Evolutionary conservation across 2,888 invertebrate genomes (phyloP), one percentile per base, ranked within the genome.

Genomic region (Lasioglossum vierecki): DNA sequence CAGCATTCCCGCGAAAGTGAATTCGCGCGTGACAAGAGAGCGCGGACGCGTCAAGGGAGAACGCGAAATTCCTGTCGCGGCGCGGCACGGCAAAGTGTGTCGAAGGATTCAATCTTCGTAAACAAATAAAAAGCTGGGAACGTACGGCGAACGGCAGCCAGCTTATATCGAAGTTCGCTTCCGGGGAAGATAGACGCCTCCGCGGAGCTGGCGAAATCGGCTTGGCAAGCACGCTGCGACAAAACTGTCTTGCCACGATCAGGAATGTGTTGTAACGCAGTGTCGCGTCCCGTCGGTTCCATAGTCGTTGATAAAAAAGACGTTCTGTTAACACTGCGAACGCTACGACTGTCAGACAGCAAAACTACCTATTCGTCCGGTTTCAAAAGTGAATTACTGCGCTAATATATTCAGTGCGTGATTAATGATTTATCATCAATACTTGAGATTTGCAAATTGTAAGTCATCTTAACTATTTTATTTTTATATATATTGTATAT

Each of bases 161-260:
- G 60, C 11, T 68, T 70, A 30, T 22, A 71, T 73, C 35, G 72
- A 41, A 15, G 72, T 77, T 77, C 77, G 30, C 60, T 82, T 84
- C 57, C 11, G 44, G 60, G 66, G 70, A 57, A 76, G 82, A 87
- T 8, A 39, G 39, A 35, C 66, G 35, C 66, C 39, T 39, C 35
- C 22, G 35, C 39, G 22, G 35, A 68, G 66, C 18, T 39, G 18
- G 66, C 53, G 70, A 41, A 68, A 73, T 75, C 63, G 75, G 76
- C 9, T 63, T 63, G 63, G 63, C 44, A 41, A 57, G 70, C 60
- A 35, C 22, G n/a, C 57, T 26, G 39, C 30, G 63, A 30, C 63
- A 15, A 30, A 63, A 30, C 15, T 15, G 63, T 63, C 63, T 63
- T 30, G 63, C 30, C 15, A 15, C 30, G 63, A 63, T 30, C 63